These are phyloP conservation scores for Orycteropus afer DNA, from an alignment of 2,113 vertebrate species.

Conservation along the genomic window DNA sequence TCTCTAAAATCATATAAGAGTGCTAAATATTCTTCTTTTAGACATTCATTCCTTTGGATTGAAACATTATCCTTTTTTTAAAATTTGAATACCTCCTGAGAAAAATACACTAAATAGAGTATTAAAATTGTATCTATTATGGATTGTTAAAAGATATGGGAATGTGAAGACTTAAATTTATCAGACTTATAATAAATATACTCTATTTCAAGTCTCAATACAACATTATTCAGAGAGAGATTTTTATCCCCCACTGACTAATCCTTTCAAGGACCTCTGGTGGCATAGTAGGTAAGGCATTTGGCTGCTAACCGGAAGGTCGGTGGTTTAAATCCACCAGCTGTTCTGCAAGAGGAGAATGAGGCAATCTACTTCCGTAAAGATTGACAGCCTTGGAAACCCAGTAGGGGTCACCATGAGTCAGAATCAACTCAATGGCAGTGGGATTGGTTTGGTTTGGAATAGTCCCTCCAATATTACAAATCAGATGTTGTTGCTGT, in stretches of 20 bases:
- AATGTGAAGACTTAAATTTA: background rate
- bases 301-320: no score
- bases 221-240: background rate
- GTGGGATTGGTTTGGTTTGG: no score
- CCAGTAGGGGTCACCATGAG: no score
- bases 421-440: no score
- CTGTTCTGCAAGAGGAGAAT: no score
- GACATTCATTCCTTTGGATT: conserved; percentile 21
- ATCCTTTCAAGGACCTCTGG: background rate
- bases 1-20: conserved; percentile 1
- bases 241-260: background rate
- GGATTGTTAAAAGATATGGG: conserved; percentile 2
- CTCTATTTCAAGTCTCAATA: background rate
- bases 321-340: no score
- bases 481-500: no score
- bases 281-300: no score
- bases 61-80: conserved; percentile 36
- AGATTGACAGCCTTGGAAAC: no score
- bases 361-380: no score
- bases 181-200: conserved; percentile 39
- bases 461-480: no score
- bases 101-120: conserved; percentile 36
- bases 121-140: background rate
- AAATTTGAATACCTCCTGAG: conserved; percentile 31
- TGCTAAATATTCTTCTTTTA: conserved; percentile 10